These are phyloP conservation scores for Geotrupes spiniger DNA, from an alignment of 2,888 invertebrate genomes.

Conservation along the genomic window DNA sequence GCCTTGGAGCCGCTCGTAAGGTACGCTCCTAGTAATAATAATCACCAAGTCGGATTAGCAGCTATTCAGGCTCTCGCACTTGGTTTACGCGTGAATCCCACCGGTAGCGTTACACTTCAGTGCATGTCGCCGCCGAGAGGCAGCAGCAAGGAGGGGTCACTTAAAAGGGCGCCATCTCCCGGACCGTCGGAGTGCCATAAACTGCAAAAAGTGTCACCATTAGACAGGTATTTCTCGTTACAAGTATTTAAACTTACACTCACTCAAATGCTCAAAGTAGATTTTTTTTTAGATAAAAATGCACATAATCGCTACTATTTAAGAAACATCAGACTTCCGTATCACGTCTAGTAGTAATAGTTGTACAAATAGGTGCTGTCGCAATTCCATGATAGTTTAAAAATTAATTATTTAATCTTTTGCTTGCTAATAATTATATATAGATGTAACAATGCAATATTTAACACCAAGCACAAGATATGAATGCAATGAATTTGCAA, in stretches of 20 bases:
- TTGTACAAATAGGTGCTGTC: too few relatives aligned
- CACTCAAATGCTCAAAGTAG: neutral
- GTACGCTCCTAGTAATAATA: conserved; percentile 54
- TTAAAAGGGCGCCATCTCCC: conserved; percentile 49
- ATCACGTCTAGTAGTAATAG: too few relatives aligned
- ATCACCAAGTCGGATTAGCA: conserved; percentile 73
- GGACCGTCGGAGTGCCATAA: conserved; percentile 47
- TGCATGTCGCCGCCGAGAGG: conserved; percentile 49
- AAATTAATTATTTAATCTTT: too few relatives aligned
- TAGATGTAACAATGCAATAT: too few relatives aligned
- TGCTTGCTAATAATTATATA: too few relatives aligned
- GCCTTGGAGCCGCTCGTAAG: conserved; percentile 49
- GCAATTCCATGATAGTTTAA: too few relatives aligned
- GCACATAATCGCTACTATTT: neutral
- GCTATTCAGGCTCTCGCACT: conserved; percentile 73
- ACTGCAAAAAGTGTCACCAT: conserved; percentile 49
- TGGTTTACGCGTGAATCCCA: conserved; percentile 47
- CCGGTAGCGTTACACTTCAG: conserved; percentile 47
- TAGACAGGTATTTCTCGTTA: conserved; percentile 45
- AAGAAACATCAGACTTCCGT: too few relatives aligned
- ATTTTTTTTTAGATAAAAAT: neutral
- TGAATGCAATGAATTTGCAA: too few relatives aligned
- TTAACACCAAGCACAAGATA: too few relatives aligned
- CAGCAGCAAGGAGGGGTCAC: conserved; percentile 53
- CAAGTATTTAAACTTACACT: neutral